These are phyloP conservation scores for Plodia interpunctella DNA, from an alignment of 1,140 invertebrate genomes.

Conservation along the genomic window DNA sequence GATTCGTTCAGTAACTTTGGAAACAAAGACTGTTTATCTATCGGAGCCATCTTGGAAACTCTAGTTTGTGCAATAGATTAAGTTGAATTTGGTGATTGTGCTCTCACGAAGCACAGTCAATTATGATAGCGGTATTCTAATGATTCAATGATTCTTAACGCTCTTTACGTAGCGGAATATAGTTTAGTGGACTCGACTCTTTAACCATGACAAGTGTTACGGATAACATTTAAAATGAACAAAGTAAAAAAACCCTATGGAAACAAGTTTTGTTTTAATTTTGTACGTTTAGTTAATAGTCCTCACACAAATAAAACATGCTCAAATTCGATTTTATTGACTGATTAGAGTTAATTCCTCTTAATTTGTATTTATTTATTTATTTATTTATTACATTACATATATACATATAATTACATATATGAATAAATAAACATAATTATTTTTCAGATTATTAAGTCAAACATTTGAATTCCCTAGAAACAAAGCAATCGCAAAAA, in stretches of 20 bases:
- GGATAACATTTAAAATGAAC: neutral
- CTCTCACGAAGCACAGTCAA: slow-evolving; percentile 34
- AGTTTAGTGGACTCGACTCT: neutral
- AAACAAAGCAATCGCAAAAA: neutral
- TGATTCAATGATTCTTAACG: slow-evolving; percentile 30
- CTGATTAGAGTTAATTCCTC: too few relatives aligned
- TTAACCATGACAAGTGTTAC: neutral
- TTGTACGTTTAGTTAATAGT: too few relatives aligned
- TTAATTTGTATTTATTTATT: too few relatives aligned
- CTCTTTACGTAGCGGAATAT: neutral
- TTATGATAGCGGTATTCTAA: slow-evolving; percentile 36
- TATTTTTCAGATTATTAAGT: too few relatives aligned
- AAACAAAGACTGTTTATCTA: slow-evolving; percentile 33
- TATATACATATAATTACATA: too few relatives aligned
- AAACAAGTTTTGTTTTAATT: too few relatives aligned
- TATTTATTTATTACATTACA: too few relatives aligned
- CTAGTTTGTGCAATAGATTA: slow-evolving; percentile 35
- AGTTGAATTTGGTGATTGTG: slow-evolving; percentile 27
- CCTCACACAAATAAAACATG: too few relatives aligned
- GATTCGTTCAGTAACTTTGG: slow-evolving; percentile 14
- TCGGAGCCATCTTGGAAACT: slow-evolving; percentile 31
- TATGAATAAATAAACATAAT: too few relatives aligned
- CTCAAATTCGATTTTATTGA: too few relatives aligned
- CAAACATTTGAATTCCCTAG: too few relatives aligned
- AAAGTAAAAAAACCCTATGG: too few relatives aligned